Evolutionary conservation across 2,797 vertebrate species (phyloP), one percentile per base, ranked within the genome.

Genomic region (Danio albolineatus): DNA sequence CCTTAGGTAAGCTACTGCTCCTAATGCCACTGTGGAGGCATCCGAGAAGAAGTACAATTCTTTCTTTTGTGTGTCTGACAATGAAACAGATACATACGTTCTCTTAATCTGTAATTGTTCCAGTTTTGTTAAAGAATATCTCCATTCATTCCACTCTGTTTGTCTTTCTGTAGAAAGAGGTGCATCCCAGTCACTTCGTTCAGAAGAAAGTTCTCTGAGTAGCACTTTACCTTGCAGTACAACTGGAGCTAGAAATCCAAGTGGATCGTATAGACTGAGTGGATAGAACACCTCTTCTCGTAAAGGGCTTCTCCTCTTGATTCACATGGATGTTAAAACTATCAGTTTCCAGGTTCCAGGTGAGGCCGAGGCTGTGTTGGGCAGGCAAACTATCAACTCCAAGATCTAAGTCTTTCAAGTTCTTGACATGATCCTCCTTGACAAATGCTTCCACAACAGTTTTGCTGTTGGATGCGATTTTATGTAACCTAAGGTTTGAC

Each of bases 281-380:
- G 8, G 59, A 64, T 19, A 75, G 4, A n/a, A 64, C 8, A 4
- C 75, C 51, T 21, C 21, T n/a, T 41, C 62, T 10, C 16, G 13
- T 77, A 19, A 69, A 77, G 1, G 75, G 75, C 21, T 54, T n/a
- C n/a, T n/a, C n/a, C n/a, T n/a, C n/a, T n/a, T n/a, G n/a, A n/a
- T n/a, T n/a, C n/a, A n/a, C n/a, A n/a, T n/a, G n/a, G n/a, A n/a
- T 44, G n/a, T 10, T 46, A 28, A 62, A 43, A 56, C 21, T 59
- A 5, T 59, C n/a, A n/a, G n/a, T n/a, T n/a, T n/a, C n/a, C 2
- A 48, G 4, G 43, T 71, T 67, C 51, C 76, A 59, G 3, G 28
- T 5, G 2, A 71, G 61, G 7, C 66, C 76, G 2, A 71, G 21
- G 21, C 76, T 78, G 21, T 62, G 17, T 17, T 78, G 65, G 9